phyloP scores from a whole-genome alignment of 1,140 invertebrate genomes.

The Penaeus chinensis region DNA sequence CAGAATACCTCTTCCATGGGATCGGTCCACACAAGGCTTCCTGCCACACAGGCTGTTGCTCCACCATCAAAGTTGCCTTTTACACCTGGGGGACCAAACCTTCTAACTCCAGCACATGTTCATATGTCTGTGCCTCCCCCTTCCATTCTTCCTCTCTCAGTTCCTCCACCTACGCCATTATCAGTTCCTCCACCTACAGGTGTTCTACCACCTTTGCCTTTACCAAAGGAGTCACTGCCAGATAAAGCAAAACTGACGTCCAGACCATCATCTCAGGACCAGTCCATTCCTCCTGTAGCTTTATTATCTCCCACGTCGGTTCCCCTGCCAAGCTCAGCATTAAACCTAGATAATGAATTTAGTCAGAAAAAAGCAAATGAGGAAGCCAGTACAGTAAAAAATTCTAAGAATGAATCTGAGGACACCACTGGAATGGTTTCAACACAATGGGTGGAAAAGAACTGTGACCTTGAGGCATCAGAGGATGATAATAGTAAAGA shows the following conservation, averaged over 20 bases:
- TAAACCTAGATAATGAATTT: not conserved
- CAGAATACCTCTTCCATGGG: not conserved
- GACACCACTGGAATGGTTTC: not conserved
- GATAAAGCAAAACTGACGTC: not conserved
- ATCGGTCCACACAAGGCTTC: not conserved
- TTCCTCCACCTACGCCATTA: slow-evolving; percentile 4
- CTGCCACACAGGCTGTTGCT: not conserved
- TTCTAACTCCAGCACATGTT: not conserved
- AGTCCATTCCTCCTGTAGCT: slow-evolving; percentile 8
- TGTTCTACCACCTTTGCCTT: no score
- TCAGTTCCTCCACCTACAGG: slow-evolving; percentile 12
- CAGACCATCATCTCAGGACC: slow-evolving; percentile 9
- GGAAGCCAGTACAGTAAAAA: not conserved
- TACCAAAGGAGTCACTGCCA: no score
- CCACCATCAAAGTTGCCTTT: slow-evolving; percentile 17
- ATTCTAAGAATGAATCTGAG: not conserved
- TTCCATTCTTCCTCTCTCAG: slow-evolving; percentile 4
- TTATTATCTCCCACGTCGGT: slow-evolving; percentile 22
- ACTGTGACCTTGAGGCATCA: not conserved
- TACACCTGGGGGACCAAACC: not conserved
- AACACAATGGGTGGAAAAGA: slow-evolving; percentile 27
- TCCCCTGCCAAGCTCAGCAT: slow-evolving; percentile 4
- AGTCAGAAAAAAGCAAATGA: not conserved
- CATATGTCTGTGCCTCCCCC: slow-evolving; percentile 29
- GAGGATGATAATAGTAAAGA: slow-evolving; percentile 11